phyloP scores from a whole-genome alignment of 1,140 invertebrate species.

The Aricia agestis region DNA sequence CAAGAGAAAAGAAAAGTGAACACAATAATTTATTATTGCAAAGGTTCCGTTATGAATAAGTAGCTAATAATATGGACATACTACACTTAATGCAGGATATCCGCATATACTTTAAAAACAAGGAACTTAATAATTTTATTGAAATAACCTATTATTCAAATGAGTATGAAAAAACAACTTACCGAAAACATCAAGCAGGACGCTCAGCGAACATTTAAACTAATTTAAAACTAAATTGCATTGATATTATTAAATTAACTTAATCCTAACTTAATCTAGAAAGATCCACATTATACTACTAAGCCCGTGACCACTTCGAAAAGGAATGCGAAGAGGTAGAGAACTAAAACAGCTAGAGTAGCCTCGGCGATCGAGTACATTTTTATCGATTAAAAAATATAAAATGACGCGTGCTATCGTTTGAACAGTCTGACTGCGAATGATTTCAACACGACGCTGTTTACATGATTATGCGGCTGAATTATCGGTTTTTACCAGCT shows the following conservation, averaged over 20 bases:
- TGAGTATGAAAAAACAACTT: background rate
- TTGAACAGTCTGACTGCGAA: constrained; percentile 42
- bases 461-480: background rate
- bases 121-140: no score
- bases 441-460: constrained; percentile 31
- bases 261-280: constrained; percentile 41
- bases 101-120: no score
- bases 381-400: constrained; percentile 48
- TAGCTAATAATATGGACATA: no score
- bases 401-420: constrained; percentile 45
- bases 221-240: constrained; percentile 43
- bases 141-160: background rate
- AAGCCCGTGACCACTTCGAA: constrained; percentile 68
- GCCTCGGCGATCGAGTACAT: constrained; percentile 70
- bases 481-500: background rate
- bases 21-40: no score
- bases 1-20: no score
- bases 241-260: constrained; percentile 54
- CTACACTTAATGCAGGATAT: no score
- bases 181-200: constrained; percentile 17
- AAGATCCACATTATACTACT: constrained; percentile 46
- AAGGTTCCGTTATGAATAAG: no score
- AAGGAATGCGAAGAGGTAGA: constrained; percentile 65
- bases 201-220: constrained; percentile 3
- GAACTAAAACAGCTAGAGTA: constrained; percentile 61